Evolutionary conservation across 2,113 vertebrate species (phyloP).

Genomic region (Crotalus helleri): DNA sequence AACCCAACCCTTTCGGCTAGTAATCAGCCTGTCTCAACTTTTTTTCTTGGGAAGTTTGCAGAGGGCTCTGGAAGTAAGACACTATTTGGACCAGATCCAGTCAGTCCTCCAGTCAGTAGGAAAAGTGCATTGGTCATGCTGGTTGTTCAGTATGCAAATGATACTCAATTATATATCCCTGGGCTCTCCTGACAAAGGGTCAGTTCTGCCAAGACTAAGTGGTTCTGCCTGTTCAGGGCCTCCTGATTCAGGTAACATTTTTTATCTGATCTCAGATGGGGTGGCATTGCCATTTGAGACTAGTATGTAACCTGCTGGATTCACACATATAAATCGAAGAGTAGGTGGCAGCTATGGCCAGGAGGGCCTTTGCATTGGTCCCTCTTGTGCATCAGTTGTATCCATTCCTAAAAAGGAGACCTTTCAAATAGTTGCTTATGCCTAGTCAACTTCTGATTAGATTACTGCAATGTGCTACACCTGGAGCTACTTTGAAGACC

Average conservation of each 20-base stretch:
- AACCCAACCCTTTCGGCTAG: background rate
- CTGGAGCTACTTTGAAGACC: background rate
- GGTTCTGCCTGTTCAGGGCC: background rate
- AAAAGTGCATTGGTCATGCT: background rate
- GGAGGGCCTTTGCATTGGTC: background rate
- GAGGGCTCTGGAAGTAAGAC: background rate
- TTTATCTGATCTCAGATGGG: background rate
- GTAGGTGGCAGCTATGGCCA: background rate
- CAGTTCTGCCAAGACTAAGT: background rate
- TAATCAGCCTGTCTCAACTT: background rate
- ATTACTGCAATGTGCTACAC: background rate
- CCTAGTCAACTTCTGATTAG: background rate
- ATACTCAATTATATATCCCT: background rate
- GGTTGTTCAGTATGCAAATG: background rate
- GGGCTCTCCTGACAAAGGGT: background rate
- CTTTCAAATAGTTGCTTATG: background rate
- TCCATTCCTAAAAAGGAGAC: background rate
- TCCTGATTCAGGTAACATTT: background rate
- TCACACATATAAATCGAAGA: background rate
- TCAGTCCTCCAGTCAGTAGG: background rate
- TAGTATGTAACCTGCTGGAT: background rate
- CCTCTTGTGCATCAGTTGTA: background rate
- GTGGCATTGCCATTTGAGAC: background rate
- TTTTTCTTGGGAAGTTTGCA: background rate
- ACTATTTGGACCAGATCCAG: background rate